Base-by-base conservation (phyloP, 53 echinoderm and acorn worm genomes). In the Glandiceps talaboti region DNA sequence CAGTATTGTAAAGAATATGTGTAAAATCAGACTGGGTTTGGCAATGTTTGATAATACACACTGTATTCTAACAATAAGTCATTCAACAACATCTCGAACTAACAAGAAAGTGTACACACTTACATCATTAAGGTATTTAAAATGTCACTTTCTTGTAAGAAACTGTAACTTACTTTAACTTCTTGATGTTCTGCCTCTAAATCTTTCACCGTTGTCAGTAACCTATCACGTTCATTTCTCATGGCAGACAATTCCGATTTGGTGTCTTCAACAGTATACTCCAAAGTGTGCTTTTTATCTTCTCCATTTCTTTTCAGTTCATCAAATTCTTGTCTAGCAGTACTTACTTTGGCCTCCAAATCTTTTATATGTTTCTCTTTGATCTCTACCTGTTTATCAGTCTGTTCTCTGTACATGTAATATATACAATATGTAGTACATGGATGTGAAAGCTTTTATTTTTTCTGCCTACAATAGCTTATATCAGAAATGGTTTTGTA, bases 321-420 rank as follows among this genome's bases (percentile, higher is more conserved):
- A 45, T 45, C 64, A 20, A 6, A 45, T 20, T 45, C 6, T 45
- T 45, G 64, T 20, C 64, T 45, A 20, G 64, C 64, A 14, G 85
- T 76, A n/a, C 79, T 78, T 73, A 87, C 76, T 81, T 76, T 75
- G 30, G 73, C 80, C 74, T 90, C 85, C 30, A 84, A 27, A 6
- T 82, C 85, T 72, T 80, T 84, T 31, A 89, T 84, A 74, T 86
- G 76, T 76, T 86, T 81, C 14, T 79, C 82, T 31, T 84, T 80
- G 64, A 73, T 33, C 14, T 80, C 81, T 74, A 85, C 33, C 75
- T 89, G 85, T 14, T 45, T 31, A 1, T 85, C 82, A 77, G 76
- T 85, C 29, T 85, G 83, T 32, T 88, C 85, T 74, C 88, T 88
- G 80, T 32, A 77, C 25, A 30, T 29, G 6, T 12, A 45, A 45